Evolutionary conservation across 2,888 invertebrate genomes (phyloP), one percentile per base, ranked within the genome.

Genomic region (Perizoma flavofasciatum): DNA sequence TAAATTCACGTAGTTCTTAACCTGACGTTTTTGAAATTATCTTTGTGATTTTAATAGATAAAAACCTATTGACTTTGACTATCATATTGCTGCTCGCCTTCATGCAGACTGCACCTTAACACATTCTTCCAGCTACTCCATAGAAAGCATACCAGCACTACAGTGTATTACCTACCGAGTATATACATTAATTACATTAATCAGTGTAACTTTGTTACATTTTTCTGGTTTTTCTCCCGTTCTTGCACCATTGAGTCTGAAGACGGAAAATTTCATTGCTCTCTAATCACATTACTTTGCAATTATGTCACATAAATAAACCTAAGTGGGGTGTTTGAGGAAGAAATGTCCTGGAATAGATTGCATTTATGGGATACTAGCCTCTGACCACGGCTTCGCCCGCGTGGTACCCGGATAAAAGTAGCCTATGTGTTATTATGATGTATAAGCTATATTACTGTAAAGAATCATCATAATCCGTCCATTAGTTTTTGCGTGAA

Each of bases 161-260:
- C 53, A 49, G 52, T 44, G 37, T 34, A 33, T 6, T 35, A 5
- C 41, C 44, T 43, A 44, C 44, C 22, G 54, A 59, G 47, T 53
- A 45, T 8, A 10, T 7, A 52, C 55, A 53, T 41, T 59, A 60
- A 66, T 66, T 55, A 55, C 2, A 34, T 55, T 11, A 59, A 66
- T 66, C 58, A 61, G 53, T 22, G 60, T 50, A 48, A 58, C 57
- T 62, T 53, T 58, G 60, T 55, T 33, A 52, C 55, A 63, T 57
- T 34, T 57, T 47, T 48, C 37, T 33, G 11, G 41, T 61, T 65
- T 65, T 65, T 60, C 33, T 47, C 11, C 37, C 6, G 40, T 53
- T 61, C 61, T 57, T 59, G 63, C 56, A 5, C 48, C 47, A 55
- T 55, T 55, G 58, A 58, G 35, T 39, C 34, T 40, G 46, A 37